phyloP scores from a whole-genome alignment of 2,888 invertebrate species.

The Alloplasta piceator region DNA sequence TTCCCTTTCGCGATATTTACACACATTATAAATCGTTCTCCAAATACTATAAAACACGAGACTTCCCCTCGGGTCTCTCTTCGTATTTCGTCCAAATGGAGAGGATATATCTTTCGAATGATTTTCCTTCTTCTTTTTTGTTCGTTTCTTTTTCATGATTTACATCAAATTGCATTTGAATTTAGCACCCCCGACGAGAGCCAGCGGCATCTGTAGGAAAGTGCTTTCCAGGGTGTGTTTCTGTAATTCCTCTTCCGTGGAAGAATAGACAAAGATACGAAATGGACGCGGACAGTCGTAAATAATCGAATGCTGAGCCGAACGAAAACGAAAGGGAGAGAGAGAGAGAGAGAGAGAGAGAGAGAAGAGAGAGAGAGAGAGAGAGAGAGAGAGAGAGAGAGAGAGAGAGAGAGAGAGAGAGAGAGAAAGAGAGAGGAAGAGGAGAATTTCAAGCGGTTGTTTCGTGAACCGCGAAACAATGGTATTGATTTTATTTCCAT shows the following conservation, averaged over 20 bases:
- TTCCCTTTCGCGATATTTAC: background rate
- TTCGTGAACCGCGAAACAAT: constrained; percentile 81
- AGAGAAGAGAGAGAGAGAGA: background rate
- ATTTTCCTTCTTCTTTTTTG: constrained; percentile 25
- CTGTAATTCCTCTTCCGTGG: constrained; percentile 48
- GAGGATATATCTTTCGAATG: constrained; percentile 33
- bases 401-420: constrained; percentile 19
- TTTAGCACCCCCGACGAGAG: constrained; percentile 44
- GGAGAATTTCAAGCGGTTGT: constrained; percentile 53
- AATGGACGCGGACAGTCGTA: constrained; percentile 61
- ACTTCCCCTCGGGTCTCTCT: constrained; percentile 4
- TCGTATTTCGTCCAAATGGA: constrained; percentile 38
- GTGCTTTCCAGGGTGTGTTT: constrained; percentile 54
- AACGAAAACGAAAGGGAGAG: constrained; percentile 34
- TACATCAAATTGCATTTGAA: constrained; percentile 65
- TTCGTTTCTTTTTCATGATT: constrained; percentile 43
- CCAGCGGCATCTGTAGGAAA: constrained; percentile 55
- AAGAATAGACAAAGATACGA: constrained; percentile 49
- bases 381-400: constrained; percentile 17
- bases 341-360: background rate
- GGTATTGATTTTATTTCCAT: constrained; percentile 83
- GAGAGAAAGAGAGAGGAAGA: constrained; percentile 11
- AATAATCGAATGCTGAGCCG: constrained; percentile 64
- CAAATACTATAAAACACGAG: constrained; percentile 17
- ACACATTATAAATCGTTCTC: constrained; percentile 38